Conservation (phyloP, 1,140 invertebrate species). For the Heliothis virescens region DNA sequence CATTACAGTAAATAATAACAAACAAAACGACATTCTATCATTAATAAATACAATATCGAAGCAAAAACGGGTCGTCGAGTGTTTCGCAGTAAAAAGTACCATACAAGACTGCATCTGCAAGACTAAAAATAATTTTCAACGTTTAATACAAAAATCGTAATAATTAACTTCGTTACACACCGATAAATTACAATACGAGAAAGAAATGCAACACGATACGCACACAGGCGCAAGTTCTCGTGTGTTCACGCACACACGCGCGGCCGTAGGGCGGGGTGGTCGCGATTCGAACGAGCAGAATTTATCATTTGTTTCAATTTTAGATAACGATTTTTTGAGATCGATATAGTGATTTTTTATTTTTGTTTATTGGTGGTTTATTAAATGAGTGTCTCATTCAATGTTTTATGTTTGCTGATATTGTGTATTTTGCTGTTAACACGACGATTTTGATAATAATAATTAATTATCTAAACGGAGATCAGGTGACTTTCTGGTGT, state of each 20-base stretch:
- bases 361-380: not conserved
- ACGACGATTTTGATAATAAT: too few species aligned
- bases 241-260: conserved; percentile 56
- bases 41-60: conserved; percentile 53
- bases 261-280: conserved; percentile 54
- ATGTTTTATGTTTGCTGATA: too few species aligned
- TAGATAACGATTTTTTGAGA: conserved; percentile 16
- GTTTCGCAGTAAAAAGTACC: conserved; percentile 73
- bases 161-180: conserved; percentile 86
- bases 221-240: conserved; percentile 53
- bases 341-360: conserved; percentile 1
- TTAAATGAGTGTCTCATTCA: not conserved
- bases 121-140: conserved; percentile 85
- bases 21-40: conserved; percentile 49
- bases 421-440: too few species aligned
- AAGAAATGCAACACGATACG: conserved; percentile 81
- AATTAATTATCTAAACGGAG: too few species aligned
- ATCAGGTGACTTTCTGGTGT: too few species aligned
- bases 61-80: conserved; percentile 50
- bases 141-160: conserved; percentile 86
- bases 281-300: not conserved
- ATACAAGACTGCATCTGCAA: conserved; percentile 63
- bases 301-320: conserved; percentile 34
- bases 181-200: conserved; percentile 86
- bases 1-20: conserved; percentile 48